A percentile compares a stretch with the other conserved stretches of the same genome.
phyloP scores from a whole-genome alignment of 2,888 invertebrate species.

The Athrips mouffetella region DNA sequence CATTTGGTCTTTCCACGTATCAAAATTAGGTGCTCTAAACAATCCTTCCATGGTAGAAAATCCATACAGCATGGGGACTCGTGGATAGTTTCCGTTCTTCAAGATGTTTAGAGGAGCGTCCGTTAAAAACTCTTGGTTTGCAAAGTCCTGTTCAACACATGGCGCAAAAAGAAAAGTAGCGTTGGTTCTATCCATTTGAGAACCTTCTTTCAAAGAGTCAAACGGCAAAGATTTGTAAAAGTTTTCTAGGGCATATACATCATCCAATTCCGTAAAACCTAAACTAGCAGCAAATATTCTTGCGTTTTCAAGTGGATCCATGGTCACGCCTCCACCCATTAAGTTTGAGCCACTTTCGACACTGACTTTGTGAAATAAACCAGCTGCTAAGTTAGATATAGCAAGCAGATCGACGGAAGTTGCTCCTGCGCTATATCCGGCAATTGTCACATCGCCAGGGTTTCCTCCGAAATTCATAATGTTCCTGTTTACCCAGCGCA shows the following conservation, averaged over 20 bases:
- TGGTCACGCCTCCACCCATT: conserved; percentile 34
- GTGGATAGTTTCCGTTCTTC: conserved; percentile 32
- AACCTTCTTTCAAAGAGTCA: conserved; percentile 31
- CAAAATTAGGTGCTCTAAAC: conserved; percentile 8
- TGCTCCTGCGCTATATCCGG: conserved; percentile 43
- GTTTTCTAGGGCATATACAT: conserved; percentile 38
- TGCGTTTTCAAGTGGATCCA: conserved; percentile 40
- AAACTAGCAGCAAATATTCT: conserved; percentile 31
- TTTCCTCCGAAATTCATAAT: conserved; percentile 48
- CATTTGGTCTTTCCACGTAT: conserved; percentile 29
- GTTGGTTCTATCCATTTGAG: conserved; percentile 27
- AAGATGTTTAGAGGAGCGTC: conserved; percentile 41
- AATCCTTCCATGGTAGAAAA: conserved; percentile 50
- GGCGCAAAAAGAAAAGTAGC: conserved; percentile 23
- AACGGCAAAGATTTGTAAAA: conserved; percentile 40
- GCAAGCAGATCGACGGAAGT: conserved; percentile 41
- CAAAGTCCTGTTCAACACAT: conserved; percentile 29
- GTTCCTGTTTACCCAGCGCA: conserved; percentile 48
- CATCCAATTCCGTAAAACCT: conserved; percentile 34
- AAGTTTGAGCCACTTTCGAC: conserved; percentile 44
- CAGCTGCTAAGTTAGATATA: conserved; percentile 36
- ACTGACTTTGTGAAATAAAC: conserved; percentile 43
- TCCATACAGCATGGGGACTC: conserved; percentile 44
- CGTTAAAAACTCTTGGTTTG: conserved; percentile 34
- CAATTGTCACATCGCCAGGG: conserved; percentile 45